Evolutionary conservation across 2,797 vertebrate species (phyloP).

Genomic region (Cichlasoma orientale): DNA sequence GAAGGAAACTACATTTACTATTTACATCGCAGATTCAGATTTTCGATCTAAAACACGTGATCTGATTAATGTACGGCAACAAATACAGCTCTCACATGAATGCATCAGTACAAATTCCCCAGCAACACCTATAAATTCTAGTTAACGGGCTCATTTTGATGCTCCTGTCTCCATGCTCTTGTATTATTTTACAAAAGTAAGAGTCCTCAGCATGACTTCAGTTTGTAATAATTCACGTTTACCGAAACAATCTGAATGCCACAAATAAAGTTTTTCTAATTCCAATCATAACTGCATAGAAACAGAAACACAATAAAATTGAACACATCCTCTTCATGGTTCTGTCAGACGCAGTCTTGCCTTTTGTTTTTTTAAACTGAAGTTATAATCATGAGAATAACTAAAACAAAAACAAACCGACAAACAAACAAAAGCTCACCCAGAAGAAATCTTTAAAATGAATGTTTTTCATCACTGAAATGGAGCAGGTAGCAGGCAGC

Average conservation of each 20-base stretch:
- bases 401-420: neutral
- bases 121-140: neutral
- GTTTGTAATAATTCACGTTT: neutral
- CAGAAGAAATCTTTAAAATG: constrained; percentile 86
- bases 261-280: neutral
- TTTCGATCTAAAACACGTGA: neutral
- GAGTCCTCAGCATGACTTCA: neutral
- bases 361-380: neutral
- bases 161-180: neutral
- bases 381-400: neutral
- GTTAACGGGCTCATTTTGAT: neutral
- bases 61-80: neutral
- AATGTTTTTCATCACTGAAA: constrained; percentile 74
- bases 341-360: neutral
- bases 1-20: neutral
- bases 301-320: neutral
- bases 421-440: constrained; percentile 68
- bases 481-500: neutral
- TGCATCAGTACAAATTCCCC: neutral
- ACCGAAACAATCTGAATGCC: neutral
- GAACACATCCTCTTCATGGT: neutral
- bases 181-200: neutral
- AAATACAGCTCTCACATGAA: neutral
- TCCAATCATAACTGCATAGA: neutral
- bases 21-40: neutral